Conservation (phyloP, 2,113 vertebrate genomes). For the Mastomys coucha region DNA sequence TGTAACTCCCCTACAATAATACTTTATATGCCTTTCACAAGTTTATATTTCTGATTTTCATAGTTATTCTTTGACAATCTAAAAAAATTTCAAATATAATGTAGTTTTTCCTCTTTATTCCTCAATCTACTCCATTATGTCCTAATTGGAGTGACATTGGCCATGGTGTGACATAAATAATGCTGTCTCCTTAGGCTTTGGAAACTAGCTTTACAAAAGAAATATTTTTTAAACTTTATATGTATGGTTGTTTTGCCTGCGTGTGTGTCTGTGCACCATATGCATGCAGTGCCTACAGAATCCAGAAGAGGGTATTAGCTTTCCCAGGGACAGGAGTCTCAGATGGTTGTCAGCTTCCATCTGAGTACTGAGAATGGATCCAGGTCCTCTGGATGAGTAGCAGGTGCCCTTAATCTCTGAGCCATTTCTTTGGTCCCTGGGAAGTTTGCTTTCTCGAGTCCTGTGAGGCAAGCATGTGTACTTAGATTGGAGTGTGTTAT, state of each 20-base stretch:
- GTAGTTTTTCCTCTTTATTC: background rate
- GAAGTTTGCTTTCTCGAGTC: background rate
- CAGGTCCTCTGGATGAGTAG: background rate
- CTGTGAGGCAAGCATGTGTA: background rate
- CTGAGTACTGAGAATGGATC: background rate
- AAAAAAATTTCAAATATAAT: background rate
- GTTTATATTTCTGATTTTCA: slow-evolving; percentile 30
- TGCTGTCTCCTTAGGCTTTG: background rate
- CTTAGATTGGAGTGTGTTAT: background rate
- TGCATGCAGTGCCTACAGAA: no score
- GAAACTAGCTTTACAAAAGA: background rate
- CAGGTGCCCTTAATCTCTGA: background rate
- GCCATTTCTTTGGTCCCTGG: background rate
- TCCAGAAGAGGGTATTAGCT: background rate
- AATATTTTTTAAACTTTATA: background rate
- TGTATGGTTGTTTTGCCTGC: background rate
- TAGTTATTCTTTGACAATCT: background rate
- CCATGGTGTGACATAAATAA: background rate
- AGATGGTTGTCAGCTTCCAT: background rate
- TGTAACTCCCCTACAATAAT: background rate
- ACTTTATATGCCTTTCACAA: background rate
- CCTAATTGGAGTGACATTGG: background rate
- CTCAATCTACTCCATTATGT: background rate
- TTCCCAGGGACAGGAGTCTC: background rate
- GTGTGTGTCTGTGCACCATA: background rate